Evolutionary conservation across 2,888 invertebrate genomes (phyloP).

Genomic region (Cyaniris semiargus): DNA sequence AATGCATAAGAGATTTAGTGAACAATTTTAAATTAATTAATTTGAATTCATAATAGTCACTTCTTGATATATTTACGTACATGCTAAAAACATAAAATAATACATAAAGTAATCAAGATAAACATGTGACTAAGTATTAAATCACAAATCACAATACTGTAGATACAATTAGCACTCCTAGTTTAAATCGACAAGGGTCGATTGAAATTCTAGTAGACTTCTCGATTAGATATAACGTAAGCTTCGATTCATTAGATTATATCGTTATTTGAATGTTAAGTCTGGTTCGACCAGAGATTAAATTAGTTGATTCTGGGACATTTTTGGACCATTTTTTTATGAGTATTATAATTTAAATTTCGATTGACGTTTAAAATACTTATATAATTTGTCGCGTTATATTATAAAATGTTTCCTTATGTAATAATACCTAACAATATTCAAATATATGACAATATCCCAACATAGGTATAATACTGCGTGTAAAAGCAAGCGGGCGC

Average conservation of each 20-base stretch:
- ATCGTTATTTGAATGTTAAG: conserved; percentile 22
- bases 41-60: not conserved
- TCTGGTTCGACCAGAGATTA: conserved; percentile 23
- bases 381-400: not conserved
- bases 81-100: not conserved
- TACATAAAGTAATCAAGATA: not conserved
- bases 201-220: conserved; percentile 24
- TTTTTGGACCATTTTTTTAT: not conserved
- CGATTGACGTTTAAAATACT: not conserved
- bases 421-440: not conserved
- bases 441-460: conserved; percentile 11
- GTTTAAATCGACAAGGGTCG: conserved; percentile 1
- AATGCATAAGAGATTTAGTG: not conserved
- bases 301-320: conserved; percentile 6
- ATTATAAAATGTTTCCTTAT: not conserved
- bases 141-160: conserved; percentile 13
- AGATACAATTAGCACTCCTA: conserved; percentile 30
- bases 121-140: conserved; percentile 3
- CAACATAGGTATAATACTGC: not conserved
- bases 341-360: not conserved
- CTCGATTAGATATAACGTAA: conserved; percentile 4
- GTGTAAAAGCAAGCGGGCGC: not conserved
- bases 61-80: not conserved
- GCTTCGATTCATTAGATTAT: conserved; percentile 27
- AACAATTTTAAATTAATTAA: not conserved